Percentiles rank a stretch among this genome's conserved stretches.
Conservation (phyloP, 2,888 invertebrate genomes). For the Spisula subtruncata region DNA sequence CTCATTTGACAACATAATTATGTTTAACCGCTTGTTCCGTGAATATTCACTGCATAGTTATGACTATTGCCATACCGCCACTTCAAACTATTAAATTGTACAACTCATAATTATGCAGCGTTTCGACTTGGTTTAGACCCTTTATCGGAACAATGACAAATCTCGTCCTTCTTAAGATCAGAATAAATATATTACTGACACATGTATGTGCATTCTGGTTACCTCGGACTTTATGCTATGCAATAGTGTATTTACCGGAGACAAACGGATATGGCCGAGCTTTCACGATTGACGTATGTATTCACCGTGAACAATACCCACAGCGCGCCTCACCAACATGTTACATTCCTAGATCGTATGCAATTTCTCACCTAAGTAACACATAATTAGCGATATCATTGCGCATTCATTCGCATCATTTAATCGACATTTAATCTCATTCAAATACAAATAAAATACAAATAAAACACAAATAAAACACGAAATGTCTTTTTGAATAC, state of each 20-base stretch:
- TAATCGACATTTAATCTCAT: background rate
- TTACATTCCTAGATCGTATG: background rate
- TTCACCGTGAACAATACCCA: background rate
- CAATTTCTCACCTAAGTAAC: slow-evolving; percentile 16
- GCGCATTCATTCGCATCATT: background rate
- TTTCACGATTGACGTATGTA: background rate
- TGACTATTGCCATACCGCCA: too few relatives aligned
- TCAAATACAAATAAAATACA: slow-evolving; percentile 1
- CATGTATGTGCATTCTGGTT: too few relatives aligned
- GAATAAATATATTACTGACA: background rate
- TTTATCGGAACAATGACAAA: background rate
- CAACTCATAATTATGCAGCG: too few relatives aligned
- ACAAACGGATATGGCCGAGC: too few relatives aligned
- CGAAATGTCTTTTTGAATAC: background rate
- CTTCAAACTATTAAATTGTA: too few relatives aligned
- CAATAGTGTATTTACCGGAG: too few relatives aligned
- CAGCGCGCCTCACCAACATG: background rate
- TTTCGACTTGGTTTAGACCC: too few relatives aligned
- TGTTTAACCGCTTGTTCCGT: too few relatives aligned
- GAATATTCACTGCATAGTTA: too few relatives aligned
- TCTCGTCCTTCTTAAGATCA: background rate
- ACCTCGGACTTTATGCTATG: too few relatives aligned
- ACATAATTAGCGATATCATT: background rate
- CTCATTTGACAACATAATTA: too few relatives aligned
- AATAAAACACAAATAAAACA: background rate